Percentiles rank a stretch among this genome's conserved stretches.
Conservation (phyloP, 2,888 invertebrate species). For the Xanthia icteritia region DNA sequence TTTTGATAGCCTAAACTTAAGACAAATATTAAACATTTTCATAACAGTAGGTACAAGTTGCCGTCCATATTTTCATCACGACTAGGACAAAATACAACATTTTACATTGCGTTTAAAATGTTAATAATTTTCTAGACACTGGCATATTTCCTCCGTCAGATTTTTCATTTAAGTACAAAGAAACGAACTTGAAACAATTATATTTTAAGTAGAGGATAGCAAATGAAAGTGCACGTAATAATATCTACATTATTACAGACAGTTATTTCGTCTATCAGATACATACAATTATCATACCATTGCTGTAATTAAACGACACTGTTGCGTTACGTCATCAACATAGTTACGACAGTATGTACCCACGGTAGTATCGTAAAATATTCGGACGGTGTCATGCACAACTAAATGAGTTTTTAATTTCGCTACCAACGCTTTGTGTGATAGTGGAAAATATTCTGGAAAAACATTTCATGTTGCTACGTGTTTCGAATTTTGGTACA, state of each 20-base stretch:
- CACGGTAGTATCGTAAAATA: constrained; percentile 31
- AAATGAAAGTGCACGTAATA: no score
- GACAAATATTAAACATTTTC: constrained; percentile 22
- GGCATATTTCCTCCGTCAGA: background rate
- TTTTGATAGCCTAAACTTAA: background rate
- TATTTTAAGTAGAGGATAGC: no score
- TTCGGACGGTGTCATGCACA: constrained; percentile 46
- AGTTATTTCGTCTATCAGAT: constrained; percentile 7
- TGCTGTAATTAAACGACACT: constrained; percentile 28
- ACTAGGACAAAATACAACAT: constrained; percentile 16
- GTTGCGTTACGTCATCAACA: constrained; percentile 32
- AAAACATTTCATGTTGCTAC: constrained; percentile 33
- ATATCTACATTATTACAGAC: background rate
- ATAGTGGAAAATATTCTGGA: constrained; percentile 42
- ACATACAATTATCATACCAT: background rate
- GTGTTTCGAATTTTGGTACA: constrained; percentile 24
- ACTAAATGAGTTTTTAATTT: constrained; percentile 66
- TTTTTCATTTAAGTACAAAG: background rate
- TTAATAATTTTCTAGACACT: background rate
- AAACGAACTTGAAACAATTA: background rate
- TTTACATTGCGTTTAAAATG: constrained; percentile 4
- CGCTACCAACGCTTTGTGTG: constrained; percentile 43
- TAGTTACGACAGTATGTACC: background rate
- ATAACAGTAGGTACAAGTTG: background rate
- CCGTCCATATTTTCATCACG: constrained; percentile 6